Percentiles rank a stretch among this genome's conserved stretches.
These are phyloP conservation scores for Rugalucina vietnamica DNA, from an alignment of 2,888 invertebrate species.

Conservation along the genomic window DNA sequence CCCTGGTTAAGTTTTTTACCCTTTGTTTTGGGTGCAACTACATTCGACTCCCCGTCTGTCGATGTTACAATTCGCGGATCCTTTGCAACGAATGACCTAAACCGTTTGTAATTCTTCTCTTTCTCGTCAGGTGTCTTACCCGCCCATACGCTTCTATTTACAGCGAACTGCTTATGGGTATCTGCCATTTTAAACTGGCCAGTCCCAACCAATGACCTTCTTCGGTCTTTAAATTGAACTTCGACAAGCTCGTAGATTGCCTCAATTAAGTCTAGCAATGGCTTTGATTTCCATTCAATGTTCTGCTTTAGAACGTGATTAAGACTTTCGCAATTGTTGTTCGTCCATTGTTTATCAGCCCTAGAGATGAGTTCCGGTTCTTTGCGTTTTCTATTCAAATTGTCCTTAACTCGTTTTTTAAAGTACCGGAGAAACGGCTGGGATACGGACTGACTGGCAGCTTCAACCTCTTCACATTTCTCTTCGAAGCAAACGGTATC, in stretches of 20 bases:
- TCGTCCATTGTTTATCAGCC: neutral
- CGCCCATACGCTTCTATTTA: slow-evolving; percentile 16
- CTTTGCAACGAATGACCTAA: neutral
- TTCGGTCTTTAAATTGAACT: slow-evolving; percentile 18
- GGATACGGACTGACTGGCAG: neutral
- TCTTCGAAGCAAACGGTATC: slow-evolving; percentile 35
- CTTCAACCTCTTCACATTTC: neutral
- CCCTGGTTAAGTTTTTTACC: neutral
- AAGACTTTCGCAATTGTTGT: neutral
- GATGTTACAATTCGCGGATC: neutral
- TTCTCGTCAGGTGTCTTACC: slow-evolving; percentile 8
- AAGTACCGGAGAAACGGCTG: neutral
- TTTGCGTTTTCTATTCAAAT: neutral
- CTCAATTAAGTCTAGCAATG: slow-evolving; percentile 9
- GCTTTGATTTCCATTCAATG: slow-evolving; percentile 3
- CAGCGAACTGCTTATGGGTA: slow-evolving; percentile 1
- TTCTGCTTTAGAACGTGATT: neutral
- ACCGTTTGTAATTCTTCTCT: neutral
- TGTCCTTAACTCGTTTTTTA: neutral
- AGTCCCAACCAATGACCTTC: slow-evolving; percentile 20
- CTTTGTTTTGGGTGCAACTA: slow-evolving; percentile 4
- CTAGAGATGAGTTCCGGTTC: neutral
- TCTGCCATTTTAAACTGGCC: neutral
- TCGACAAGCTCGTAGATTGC: neutral
- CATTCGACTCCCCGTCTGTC: neutral